A percentile compares a stretch with the other conserved stretches of the same genome.
Conservation (phyloP, 30 jellyfish, hydroid and myxozoan genomes). For the Pelagia noctiluca region DNA sequence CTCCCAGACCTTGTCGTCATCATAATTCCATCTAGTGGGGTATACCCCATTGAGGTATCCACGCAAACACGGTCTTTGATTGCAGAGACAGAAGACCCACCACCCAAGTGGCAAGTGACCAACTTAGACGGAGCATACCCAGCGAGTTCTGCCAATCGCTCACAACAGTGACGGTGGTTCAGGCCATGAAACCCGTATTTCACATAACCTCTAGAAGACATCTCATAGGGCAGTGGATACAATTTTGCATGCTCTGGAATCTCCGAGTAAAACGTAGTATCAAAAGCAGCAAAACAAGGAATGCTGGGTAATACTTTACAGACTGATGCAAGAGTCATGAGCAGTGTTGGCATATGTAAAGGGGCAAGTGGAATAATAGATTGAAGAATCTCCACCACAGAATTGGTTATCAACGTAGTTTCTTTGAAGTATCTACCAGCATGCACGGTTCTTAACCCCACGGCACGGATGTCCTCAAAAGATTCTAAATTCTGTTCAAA, state of each 20-base stretch:
- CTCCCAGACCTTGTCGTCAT: constrained; percentile 90
- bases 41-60: constrained; percentile 87
- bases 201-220: constrained; percentile 58
- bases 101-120: constrained; percentile 88
- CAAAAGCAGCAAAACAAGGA: constrained; percentile 81
- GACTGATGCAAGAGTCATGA: constrained; percentile 61
- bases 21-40: constrained; percentile 87
- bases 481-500: constrained; percentile 11
- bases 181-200: constrained; percentile 90
- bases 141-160: constrained; percentile 39
- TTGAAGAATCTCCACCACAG: constrained; percentile 59
- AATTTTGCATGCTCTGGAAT: constrained; percentile 72
- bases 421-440: constrained; percentile 78
- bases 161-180: constrained; percentile 77
- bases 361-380: constrained; percentile 79
- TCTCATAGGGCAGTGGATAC: constrained; percentile 69
- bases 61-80: constrained; percentile 72
- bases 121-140: constrained; percentile 45
- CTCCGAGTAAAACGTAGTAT: constrained; percentile 73
- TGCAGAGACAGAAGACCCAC: constrained; percentile 81
- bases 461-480: constrained; percentile 58
- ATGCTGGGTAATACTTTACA: constrained; percentile 37
- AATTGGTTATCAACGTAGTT: constrained; percentile 46
- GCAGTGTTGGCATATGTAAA: constrained; percentile 77
- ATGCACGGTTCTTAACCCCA: constrained; percentile 89